Evolutionary conservation across 2,797 vertebrate genomes (phyloP), one percentile per base, ranked within the genome.

Genomic region (Threskiornis aethiopicus): DNA sequence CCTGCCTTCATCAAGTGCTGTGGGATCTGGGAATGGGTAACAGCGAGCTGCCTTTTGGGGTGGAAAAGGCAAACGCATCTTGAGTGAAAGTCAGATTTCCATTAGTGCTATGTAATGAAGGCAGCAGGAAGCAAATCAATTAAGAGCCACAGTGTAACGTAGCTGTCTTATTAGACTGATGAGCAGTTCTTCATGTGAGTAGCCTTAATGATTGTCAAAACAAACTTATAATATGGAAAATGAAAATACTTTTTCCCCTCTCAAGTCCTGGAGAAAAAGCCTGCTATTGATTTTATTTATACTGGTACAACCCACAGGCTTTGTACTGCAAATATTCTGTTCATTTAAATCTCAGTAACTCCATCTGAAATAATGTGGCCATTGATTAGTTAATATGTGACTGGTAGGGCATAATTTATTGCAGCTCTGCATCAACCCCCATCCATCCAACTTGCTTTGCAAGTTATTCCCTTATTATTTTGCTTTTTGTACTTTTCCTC

Each of bases 121-220:
- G 89, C 90, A 93, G 87, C 92, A 94, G 89, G 93, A 96, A 89
- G 76, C 78, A 85, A 97, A 95, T 96, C 93, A 96, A 89, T 95
- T 97, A 97, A 95, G 69, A 92, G 44, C 65, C 69, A 49, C 64
- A 76, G 35, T 88, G 89, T 95, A 96, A 94, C 83, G 42, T 88
- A 75, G 51, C 90, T 91, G 92, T 94, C 90, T 87, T 85, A 78
- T 78, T 87, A 93, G 79, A 93, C 92, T 84, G 94, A 95, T 96
- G 89, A 96, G 65, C 82, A 86, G 21, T 84, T 95, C 70, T 97
- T 93, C 69, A 44, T 91, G 29, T 52, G 59, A 94, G 89, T 92
- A 89, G 82, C 79, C 79, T 95, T 95, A 96, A 92, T 83, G 84
- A 94, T 88, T 89, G 75, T 94, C 92, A 95, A 95, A 97, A 94